Base-by-base conservation (phyloP, 2,113 vertebrate genomes). In the Larimichthys crocea region DNA sequence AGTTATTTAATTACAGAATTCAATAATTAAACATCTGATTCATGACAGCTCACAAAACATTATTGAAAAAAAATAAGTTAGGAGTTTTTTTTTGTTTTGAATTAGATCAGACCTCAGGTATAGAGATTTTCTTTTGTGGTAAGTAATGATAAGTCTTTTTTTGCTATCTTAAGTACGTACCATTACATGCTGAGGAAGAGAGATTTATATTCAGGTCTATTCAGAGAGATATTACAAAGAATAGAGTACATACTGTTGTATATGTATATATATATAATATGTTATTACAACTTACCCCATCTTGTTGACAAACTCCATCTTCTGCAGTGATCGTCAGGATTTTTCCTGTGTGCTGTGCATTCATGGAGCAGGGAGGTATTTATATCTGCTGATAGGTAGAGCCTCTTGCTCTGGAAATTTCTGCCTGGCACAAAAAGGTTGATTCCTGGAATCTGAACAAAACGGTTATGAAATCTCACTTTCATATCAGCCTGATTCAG, bases 221-320 rank as follows among this genome's bases (percentile, higher is more conserved):
- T 57, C 10, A 73, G 3, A 62, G 1, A 31, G 7, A 82, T 55
- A 44, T 7, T 0, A 11, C 3, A 59, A 19, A 74, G 1, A 57
- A 22, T 31, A 31, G 29, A 31, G 5, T 31, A 31, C 5, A 31
- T 31, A 31, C 31, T 31, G 6, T 31, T 31, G 22, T 55, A 53
- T n/a, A 53, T n/a, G 4, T 55, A 55, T 55, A 22, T n/a, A 53
- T n/a, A 11, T 55, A 55, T 55, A 22, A 22, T 10, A 55, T 4
- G 3, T 22, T 46, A 24, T 42, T 26, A 10, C 24, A 82, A 85
- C 88, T 66, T 74, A 94, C 92, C 68, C 50, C 55, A 84, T 90
- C 68, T 81, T 92, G 76, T 65, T 77, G 42, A 44, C 11, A 19
- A 12, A 35, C 31, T 79, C 62, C 35, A 65, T 61, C 69, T 49